Conservation (phyloP, 2,113 vertebrate species). For the Cyanoliseus patagonus region DNA sequence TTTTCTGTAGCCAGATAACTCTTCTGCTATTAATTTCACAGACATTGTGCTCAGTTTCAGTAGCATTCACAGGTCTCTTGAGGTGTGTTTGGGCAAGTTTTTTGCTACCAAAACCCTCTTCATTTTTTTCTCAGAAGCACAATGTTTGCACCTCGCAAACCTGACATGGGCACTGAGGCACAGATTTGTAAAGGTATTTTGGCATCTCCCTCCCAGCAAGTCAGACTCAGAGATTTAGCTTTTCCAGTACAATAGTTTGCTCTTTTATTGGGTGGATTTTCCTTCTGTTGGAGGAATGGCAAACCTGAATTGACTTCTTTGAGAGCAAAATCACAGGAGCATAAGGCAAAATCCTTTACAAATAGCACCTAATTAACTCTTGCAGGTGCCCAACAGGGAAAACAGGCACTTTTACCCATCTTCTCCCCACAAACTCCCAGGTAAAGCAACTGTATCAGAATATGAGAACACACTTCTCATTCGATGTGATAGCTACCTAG, state of each 20-base stretch:
- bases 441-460: neutral
- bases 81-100: neutral
- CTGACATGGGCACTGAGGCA: neutral
- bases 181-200: conserved; percentile 52
- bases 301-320: neutral
- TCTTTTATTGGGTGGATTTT: conserved; percentile 50
- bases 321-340: neutral
- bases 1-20: conserved; percentile 41
- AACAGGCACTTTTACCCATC: neutral
- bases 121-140: neutral
- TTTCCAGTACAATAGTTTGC: neutral
- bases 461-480: neutral
- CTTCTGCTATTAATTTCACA: conserved; percentile 24
- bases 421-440: neutral
- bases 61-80: conserved; percentile 24
- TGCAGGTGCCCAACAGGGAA: neutral
- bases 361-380: neutral
- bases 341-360: neutral
- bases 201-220: conserved; percentile 3
- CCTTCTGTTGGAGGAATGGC: neutral
- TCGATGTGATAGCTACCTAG: neutral
- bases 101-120: conserved; percentile 9
- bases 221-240: neutral
- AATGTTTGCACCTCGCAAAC: conserved; percentile 23
- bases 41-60: conserved; percentile 39